A percentile compares a stretch with the other conserved stretches of the same genome.
Evolutionary conservation across 2,888 invertebrate genomes (phyloP).

Genomic region (Boloria euphrosyne): DNA sequence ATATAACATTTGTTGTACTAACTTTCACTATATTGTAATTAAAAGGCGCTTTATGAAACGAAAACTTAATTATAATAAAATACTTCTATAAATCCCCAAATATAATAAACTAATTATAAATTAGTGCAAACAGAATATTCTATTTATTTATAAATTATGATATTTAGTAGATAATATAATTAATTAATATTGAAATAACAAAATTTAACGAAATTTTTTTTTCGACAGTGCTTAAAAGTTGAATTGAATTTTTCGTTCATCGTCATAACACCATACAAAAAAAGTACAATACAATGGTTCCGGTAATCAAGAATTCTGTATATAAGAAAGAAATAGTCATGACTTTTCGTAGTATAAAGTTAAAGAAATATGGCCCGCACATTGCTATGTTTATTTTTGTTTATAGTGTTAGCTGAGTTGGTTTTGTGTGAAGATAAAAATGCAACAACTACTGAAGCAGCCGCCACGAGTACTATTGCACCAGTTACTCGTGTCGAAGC

Average conservation of each 20-base stretch:
- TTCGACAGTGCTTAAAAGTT: too few relatives aligned
- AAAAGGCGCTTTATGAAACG: too few relatives aligned
- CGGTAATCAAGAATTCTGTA: slow-evolving; percentile 42
- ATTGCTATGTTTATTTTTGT: slow-evolving; percentile 39
- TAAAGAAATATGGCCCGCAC: slow-evolving; percentile 44
- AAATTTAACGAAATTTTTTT: slow-evolving; percentile 1
- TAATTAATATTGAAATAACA: too few relatives aligned
- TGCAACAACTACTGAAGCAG: slow-evolving; percentile 38
- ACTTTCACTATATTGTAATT: too few relatives aligned
- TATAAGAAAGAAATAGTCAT: slow-evolving; percentile 41
- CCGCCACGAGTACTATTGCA: slow-evolving; percentile 14
- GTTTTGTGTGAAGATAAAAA: slow-evolving; percentile 44
- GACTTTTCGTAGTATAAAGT: slow-evolving; percentile 27
- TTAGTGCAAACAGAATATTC: too few relatives aligned
- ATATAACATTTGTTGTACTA: too few relatives aligned
- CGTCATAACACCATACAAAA: slow-evolving; percentile 26
- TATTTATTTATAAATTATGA: too few relatives aligned
- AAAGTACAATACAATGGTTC: slow-evolving; percentile 38
- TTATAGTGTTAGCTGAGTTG: slow-evolving; percentile 35
- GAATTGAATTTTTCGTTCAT: background rate
- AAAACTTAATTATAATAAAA: too few relatives aligned
- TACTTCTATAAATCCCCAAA: too few relatives aligned
- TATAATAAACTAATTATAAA: too few relatives aligned
- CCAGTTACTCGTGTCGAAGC: background rate
- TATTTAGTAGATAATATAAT: too few relatives aligned